A percentile compares a stretch with the other conserved stretches of the same genome.
Evolutionary conservation across 2,797 vertebrate species (phyloP).

Genomic region (Pangasius larnaudii): DNA sequence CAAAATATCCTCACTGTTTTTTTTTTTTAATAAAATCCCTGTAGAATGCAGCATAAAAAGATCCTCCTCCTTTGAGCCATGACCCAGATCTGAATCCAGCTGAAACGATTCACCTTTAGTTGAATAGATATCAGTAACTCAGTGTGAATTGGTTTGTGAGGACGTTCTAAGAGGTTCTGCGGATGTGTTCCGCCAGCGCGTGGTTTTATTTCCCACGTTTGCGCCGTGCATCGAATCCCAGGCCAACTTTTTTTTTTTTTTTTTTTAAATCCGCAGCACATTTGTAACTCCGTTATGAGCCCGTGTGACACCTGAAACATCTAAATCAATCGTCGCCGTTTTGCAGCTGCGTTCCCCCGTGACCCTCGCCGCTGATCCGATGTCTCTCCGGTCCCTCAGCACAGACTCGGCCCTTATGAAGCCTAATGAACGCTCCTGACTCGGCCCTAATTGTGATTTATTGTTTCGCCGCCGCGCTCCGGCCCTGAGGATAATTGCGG

Average conservation of each 20-base stretch:
- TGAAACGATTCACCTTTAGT: not conserved
- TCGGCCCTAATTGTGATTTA: conserved; percentile 62
- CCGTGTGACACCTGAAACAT: conserved; percentile 12
- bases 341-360: conserved; percentile 24
- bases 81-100: conserved; percentile 22
- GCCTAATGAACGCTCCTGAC: conserved; percentile 55
- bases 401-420: conserved; percentile 27
- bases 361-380: conserved; percentile 34
- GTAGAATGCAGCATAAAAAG: not conserved
- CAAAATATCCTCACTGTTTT: not conserved
- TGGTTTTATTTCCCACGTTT: conserved; percentile 5
- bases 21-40: not conserved
- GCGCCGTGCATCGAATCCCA: not conserved
- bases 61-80: not conserved
- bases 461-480: conserved; percentile 41
- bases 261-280: not conserved
- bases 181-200: not conserved
- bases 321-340: conserved; percentile 38
- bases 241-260: not conserved
- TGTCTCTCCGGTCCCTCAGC: conserved; percentile 33
- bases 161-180: not conserved
- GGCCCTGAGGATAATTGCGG: conserved; percentile 55
- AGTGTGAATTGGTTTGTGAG: not conserved
- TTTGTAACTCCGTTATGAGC: not conserved
- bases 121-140: not conserved